Evolutionary conservation across 2,888 invertebrate genomes (phyloP).

Genomic region (Oscheius myriophilus): DNA sequence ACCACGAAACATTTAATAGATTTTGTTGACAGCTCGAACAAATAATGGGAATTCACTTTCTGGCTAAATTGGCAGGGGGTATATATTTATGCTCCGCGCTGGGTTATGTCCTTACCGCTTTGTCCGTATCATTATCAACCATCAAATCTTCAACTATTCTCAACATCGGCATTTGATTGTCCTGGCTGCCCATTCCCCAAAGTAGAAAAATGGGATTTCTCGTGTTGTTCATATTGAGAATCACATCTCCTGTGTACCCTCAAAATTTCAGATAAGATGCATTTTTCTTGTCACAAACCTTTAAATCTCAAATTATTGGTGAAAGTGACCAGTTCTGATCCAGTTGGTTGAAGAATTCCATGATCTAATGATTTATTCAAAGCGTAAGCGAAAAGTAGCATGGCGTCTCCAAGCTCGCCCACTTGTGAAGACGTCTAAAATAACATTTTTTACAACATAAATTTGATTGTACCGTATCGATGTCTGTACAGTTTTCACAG

Average conservation of each 20-base stretch:
- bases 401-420: constrained; percentile 43
- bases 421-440: constrained; percentile 33
- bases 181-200: constrained; percentile 33
- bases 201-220: constrained; percentile 42
- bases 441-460: too few species aligned
- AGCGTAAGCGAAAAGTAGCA: constrained; percentile 40
- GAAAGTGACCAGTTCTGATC: constrained; percentile 29
- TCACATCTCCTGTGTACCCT: constrained; percentile 49
- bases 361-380: constrained; percentile 34
- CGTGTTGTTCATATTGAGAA: constrained; percentile 41
- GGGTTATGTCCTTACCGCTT: not conserved
- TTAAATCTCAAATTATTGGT: constrained; percentile 2
- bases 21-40: too few species aligned
- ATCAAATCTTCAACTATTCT: constrained; percentile 34
- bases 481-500: constrained; percentile 25
- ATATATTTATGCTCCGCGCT: too few species aligned
- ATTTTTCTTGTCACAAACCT: not conserved
- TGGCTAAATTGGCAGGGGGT: too few species aligned
- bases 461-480: constrained; percentile 3
- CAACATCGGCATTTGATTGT: constrained; percentile 33
- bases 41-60: too few species aligned
- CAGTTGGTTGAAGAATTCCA: constrained; percentile 37
- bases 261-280: not conserved
- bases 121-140: constrained; percentile 15
- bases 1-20: too few species aligned